Evolutionary conservation across 2,888 invertebrate species (phyloP).

Genomic region (Agrenia bidenticulata): DNA sequence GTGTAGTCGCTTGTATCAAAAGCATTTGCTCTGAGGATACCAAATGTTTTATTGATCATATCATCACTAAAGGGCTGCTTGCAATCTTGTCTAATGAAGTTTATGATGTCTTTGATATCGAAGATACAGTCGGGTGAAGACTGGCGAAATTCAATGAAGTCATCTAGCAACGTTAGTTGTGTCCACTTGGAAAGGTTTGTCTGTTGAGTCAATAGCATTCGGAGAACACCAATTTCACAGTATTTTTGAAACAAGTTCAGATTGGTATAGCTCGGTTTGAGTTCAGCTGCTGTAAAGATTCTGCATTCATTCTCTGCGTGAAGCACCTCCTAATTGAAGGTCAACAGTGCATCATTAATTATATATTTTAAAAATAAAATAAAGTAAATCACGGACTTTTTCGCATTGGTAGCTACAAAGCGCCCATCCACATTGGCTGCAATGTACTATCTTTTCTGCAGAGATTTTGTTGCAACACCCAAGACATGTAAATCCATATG

Average conservation of each 20-base stretch:
- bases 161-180: background rate
- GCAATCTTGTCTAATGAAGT: slow-evolving; percentile 4
- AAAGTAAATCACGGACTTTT: too few species aligned
- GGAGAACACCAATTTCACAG: slow-evolving; percentile 17
- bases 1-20: slow-evolving; percentile 20
- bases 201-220: slow-evolving; percentile 21
- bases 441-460: slow-evolving; percentile 6
- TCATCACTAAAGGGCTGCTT: slow-evolving; percentile 1
- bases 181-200: slow-evolving; percentile 4
- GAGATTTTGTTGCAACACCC: slow-evolving; percentile 20
- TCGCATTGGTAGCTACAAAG: slow-evolving; percentile 22
- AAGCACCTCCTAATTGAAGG: slow-evolving; percentile 14
- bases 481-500: slow-evolving; percentile 15
- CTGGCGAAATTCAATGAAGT: background rate
- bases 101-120: background rate
- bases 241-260: slow-evolving; percentile 14
- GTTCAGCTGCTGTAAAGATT: slow-evolving; percentile 17
- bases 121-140: background rate
- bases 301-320: slow-evolving; percentile 25
- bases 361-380: too few species aligned
- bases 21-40: slow-evolving; percentile 16
- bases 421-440: slow-evolving; percentile 24
- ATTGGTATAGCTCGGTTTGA: background rate
- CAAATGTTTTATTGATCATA: slow-evolving; percentile 14
- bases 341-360: too few species aligned